Conservation (phyloP, 2,113 vertebrate species). For the Chaetodon trifascialis region DNA sequence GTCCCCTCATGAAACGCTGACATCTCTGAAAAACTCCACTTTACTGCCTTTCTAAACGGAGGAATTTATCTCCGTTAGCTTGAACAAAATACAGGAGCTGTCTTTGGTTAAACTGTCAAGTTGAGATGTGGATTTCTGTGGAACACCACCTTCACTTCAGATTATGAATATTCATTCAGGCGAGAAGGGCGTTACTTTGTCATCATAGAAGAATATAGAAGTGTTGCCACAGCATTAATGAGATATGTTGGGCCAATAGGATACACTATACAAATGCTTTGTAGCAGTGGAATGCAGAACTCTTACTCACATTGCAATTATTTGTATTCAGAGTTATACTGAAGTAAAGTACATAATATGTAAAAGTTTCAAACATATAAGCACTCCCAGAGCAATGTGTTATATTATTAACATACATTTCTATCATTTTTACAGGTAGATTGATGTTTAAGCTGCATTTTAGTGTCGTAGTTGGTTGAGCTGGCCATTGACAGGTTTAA, state of each 20-base stretch:
- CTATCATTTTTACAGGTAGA: neutral
- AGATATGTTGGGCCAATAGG: neutral
- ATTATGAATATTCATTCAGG: no score
- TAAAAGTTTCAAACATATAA: neutral
- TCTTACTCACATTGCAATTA: neutral
- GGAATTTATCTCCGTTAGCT: neutral
- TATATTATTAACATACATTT: neutral
- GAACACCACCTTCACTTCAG: neutral
- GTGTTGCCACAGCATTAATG: neutral
- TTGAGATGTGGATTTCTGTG: neutral
- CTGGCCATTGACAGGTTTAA: neutral
- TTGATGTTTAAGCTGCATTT: neutral
- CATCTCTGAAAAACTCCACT: constrained; percentile 23
- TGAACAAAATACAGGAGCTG: neutral
- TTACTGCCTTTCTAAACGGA: constrained; percentile 2
- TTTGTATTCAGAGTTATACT: neutral
- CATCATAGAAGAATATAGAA: no score
- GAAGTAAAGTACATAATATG: neutral
- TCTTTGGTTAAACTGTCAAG: neutral
- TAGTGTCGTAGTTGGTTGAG: neutral
- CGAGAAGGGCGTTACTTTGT: neutral
- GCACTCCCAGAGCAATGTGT: neutral
- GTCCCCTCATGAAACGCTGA: constrained; percentile 44
- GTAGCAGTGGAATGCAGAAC: no score
- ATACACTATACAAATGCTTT: neutral